Conservation (phyloP, 1,140 invertebrate genomes). For the Berghia stephanieae region DNA sequence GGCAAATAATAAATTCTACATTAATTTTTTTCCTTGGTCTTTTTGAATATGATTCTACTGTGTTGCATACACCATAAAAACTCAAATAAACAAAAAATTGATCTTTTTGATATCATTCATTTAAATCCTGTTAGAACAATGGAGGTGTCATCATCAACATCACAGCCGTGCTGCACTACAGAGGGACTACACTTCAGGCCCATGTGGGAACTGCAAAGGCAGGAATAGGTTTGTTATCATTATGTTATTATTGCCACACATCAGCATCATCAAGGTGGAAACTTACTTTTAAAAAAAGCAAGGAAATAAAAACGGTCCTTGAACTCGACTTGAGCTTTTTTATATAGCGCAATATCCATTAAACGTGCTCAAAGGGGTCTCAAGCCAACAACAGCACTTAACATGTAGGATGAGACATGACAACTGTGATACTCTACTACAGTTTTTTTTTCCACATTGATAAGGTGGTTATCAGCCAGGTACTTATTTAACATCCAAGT, state of each 20-base stretch:
- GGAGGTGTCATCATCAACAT: conserved; percentile 67
- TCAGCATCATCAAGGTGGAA: background rate
- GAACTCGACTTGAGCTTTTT: too few relatives aligned
- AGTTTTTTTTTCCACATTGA: background rate
- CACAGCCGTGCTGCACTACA: conserved; percentile 58
- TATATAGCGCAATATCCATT: too few relatives aligned
- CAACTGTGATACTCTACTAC: background rate
- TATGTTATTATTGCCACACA: background rate
- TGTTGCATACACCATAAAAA: too few relatives aligned
- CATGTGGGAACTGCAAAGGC: conserved; percentile 65
- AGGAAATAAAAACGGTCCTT: background rate
- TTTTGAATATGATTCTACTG: too few relatives aligned
- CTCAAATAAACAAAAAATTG: too few relatives aligned
- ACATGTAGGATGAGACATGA: too few relatives aligned
- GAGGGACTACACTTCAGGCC: conserved; percentile 55
- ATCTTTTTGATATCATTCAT: too few relatives aligned
- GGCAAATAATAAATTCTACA: background rate
- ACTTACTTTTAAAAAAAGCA: background rate
- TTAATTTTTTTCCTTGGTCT: background rate
- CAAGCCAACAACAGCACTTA: too few relatives aligned
- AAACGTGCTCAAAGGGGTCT: too few relatives aligned
- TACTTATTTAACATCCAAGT: too few relatives aligned
- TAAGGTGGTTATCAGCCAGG: too few relatives aligned
- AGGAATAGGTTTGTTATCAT: conserved; percentile 55
- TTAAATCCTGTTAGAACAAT: conserved; percentile 53